Evolutionary conservation across 2,888 invertebrate species (phyloP).

Genomic region (Lycophotia porphyrea): DNA sequence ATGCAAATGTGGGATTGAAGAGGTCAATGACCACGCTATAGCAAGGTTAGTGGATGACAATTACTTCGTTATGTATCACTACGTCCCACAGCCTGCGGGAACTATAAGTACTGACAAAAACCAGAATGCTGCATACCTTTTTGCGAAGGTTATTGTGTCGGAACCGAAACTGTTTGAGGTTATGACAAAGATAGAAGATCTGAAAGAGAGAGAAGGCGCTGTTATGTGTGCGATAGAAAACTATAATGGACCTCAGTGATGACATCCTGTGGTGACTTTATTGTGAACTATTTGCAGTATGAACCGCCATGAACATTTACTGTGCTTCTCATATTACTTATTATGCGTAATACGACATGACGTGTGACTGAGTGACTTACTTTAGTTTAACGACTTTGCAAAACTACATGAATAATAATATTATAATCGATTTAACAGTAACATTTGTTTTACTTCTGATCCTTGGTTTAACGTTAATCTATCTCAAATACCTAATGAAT

Average conservation of each 20-base stretch:
- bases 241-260: slow-evolving; percentile 37
- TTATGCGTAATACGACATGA: not conserved
- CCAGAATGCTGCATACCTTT: slow-evolving; percentile 44
- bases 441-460: not conserved
- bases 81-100: slow-evolving; percentile 25
- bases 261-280: not conserved
- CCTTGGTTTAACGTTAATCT: not conserved
- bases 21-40: slow-evolving; percentile 46
- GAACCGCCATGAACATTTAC: too few relatives aligned
- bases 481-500: not conserved
- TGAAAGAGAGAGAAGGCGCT: slow-evolving; percentile 40
- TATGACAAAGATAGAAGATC: slow-evolving; percentile 41
- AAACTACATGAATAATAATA: not conserved
- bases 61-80: slow-evolving; percentile 46
- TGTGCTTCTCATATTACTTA: not conserved
- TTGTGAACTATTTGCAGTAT: not conserved
- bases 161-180: slow-evolving; percentile 38
- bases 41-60: slow-evolving; percentile 37
- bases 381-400: not conserved
- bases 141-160: slow-evolving; percentile 41
- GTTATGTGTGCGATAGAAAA: slow-evolving; percentile 46
- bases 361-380: not conserved
- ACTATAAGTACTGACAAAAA: slow-evolving; percentile 17
- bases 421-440: not conserved
- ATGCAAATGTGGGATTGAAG: slow-evolving; percentile 39